These are phyloP conservation scores for Euura lappo DNA, from an alignment of 1,140 invertebrate species.

Conservation along the genomic window DNA sequence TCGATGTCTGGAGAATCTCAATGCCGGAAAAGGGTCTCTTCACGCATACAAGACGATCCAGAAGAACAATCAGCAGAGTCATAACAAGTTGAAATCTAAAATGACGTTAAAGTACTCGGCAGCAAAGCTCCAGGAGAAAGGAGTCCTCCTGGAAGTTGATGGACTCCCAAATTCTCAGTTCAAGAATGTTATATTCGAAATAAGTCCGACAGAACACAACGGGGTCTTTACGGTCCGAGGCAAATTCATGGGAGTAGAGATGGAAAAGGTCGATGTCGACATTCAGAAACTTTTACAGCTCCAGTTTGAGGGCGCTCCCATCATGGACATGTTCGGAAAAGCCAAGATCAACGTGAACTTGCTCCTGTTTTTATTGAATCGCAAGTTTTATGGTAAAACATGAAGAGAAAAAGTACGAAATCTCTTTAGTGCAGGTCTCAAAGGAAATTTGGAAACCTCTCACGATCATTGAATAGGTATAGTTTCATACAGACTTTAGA, in stretches of 20 bases:
- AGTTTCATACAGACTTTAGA: no score
- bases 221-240: constrained; percentile 77
- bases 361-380: constrained; percentile 76
- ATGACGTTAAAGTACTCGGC: constrained; percentile 75
- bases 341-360: constrained; percentile 83
- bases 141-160: constrained; percentile 76
- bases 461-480: no score
- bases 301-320: constrained; percentile 79
- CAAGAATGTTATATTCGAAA: constrained; percentile 83
- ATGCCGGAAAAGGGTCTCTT: constrained; percentile 71
- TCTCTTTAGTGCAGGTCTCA: no score
- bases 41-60: constrained; percentile 60
- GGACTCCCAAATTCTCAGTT: constrained; percentile 71
- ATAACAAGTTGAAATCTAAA: constrained; percentile 65
- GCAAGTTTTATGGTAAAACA: constrained; percentile 78
- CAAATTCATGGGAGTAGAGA: constrained; percentile 81
- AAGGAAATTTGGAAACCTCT: no score
- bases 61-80: constrained; percentile 53
- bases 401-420: constrained; percentile 13
- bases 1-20: constrained; percentile 76
- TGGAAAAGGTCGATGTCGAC: constrained; percentile 79
- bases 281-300: constrained; percentile 79
- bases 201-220: constrained; percentile 70
- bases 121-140: constrained; percentile 77
- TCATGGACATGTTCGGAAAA: constrained; percentile 82